Conservation (phyloP, 2,113 vertebrate genomes). For the Colossoma macropomum region DNA sequence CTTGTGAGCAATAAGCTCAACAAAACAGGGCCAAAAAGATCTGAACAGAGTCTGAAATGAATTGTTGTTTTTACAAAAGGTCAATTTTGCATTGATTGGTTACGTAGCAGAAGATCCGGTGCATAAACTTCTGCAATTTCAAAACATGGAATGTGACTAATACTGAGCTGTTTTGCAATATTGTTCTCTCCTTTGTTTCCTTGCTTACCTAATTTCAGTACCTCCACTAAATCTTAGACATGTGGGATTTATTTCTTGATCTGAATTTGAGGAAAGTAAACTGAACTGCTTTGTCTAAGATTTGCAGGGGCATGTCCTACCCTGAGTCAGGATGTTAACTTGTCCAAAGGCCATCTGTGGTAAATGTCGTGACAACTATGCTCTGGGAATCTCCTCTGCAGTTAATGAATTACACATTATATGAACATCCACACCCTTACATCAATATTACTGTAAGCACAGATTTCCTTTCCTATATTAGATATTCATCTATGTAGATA, state of each 20-base stretch:
- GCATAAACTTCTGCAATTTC: conserved; percentile 4
- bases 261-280: not conserved
- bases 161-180: not conserved
- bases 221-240: not conserved
- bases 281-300: not conserved
- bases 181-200: not conserved
- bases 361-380: not conserved
- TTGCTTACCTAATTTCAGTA: not conserved
- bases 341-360: conserved; percentile 23
- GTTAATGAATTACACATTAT: not conserved
- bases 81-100: not conserved
- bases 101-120: not conserved
- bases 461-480: not conserved
- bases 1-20: not conserved
- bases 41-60: not conserved
- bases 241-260: not conserved
- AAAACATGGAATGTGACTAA: conserved; percentile 8
- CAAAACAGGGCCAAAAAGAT: not conserved
- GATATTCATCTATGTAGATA: not conserved
- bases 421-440: not conserved
- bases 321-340: conserved; percentile 2
- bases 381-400: not conserved
- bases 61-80: not conserved
- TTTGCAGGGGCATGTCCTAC: not conserved
- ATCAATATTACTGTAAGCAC: not conserved